phyloP scores from a whole-genome alignment of 2,888 invertebrate genomes.

The Meloe dianella region DNA sequence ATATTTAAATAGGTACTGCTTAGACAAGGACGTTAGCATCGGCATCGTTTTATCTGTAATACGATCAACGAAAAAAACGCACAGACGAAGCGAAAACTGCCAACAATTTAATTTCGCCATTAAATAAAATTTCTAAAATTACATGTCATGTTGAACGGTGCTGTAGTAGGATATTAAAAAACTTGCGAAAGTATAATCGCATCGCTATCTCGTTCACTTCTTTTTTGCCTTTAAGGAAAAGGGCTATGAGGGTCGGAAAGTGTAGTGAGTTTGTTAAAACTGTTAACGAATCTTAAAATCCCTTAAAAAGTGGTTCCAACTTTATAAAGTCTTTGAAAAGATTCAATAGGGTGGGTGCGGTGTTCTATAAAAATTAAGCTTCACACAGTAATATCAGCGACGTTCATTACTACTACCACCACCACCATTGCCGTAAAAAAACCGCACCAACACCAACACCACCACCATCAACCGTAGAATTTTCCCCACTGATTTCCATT shows the following conservation, averaged over 20 bases:
- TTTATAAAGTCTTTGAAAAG: conserved; percentile 54
- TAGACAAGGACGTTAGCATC: background rate
- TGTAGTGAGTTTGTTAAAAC: conserved; percentile 59
- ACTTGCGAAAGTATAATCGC: conserved; percentile 56
- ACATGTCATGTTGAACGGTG: conserved; percentile 54
- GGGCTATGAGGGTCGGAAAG: conserved; percentile 48
- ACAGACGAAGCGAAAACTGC: conserved; percentile 43
- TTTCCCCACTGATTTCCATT: conserved; percentile 51
- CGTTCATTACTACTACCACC: conserved; percentile 54
- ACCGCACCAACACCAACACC: conserved; percentile 35
- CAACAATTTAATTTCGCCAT: conserved; percentile 43
- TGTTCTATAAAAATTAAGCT: conserved; percentile 59
- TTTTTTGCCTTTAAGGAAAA: conserved; percentile 38
- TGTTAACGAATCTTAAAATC: conserved; percentile 60
- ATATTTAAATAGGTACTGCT: background rate
- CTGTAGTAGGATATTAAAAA: conserved; percentile 57
- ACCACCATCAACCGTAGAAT: conserved; percentile 31
- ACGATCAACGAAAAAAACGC: conserved; percentile 32
- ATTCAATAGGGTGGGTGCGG: conserved; percentile 50
- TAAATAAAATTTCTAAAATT: conserved; percentile 55
- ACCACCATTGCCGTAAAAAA: conserved; percentile 56
- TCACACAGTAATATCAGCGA: conserved; percentile 52
- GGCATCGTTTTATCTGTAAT: conserved; percentile 11
- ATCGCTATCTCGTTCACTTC: conserved; percentile 42
- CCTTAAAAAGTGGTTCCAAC: conserved; percentile 58